Evolutionary conservation across 1,140 invertebrate species (phyloP).

Genomic region (Andricus grossulariae): DNA sequence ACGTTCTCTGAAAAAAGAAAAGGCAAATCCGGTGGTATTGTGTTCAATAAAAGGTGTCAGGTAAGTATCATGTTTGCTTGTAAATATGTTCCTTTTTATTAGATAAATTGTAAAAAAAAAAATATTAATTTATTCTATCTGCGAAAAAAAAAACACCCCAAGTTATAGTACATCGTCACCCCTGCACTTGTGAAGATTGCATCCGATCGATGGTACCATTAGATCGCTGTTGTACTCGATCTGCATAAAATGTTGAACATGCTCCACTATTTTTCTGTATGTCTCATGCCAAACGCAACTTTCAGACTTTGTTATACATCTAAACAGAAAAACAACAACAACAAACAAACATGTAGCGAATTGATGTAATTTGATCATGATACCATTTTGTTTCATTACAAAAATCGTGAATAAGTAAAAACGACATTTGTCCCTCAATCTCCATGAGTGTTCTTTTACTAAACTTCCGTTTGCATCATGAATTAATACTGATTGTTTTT

Average conservation of each 20-base stretch:
- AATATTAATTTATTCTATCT: conserved; percentile 72
- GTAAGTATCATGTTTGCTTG: conserved; percentile 73
- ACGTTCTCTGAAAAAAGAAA: conserved; percentile 60
- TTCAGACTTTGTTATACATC: conserved; percentile 70
- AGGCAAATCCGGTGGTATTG: conserved; percentile 59
- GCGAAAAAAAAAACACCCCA: conserved; percentile 48
- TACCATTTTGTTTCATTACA: conserved; percentile 59
- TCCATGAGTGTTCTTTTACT: conserved; percentile 55
- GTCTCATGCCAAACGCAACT: conserved; percentile 74
- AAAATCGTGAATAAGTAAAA: conserved; percentile 49
- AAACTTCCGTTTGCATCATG: conserved; percentile 46
- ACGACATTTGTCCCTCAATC: conserved; percentile 53
- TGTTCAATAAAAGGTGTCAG: conserved; percentile 68
- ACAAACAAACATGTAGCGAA: conserved; percentile 58
- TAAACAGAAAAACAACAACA: conserved; percentile 50
- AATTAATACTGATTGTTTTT: conserved; percentile 34
- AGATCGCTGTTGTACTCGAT: conserved; percentile 71
- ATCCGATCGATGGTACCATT: conserved; percentile 69
- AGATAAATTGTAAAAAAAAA: conserved; percentile 73
- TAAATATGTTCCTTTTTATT: conserved; percentile 73
- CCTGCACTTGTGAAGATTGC: conserved; percentile 66
- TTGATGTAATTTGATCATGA: conserved; percentile 62
- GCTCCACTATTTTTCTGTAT: conserved; percentile 70
- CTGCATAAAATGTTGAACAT: conserved; percentile 73
- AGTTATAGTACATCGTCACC: conserved; percentile 62